Conservation (phyloP, 2,113 vertebrate genomes). For the Isurus oxyrinchus region DNA sequence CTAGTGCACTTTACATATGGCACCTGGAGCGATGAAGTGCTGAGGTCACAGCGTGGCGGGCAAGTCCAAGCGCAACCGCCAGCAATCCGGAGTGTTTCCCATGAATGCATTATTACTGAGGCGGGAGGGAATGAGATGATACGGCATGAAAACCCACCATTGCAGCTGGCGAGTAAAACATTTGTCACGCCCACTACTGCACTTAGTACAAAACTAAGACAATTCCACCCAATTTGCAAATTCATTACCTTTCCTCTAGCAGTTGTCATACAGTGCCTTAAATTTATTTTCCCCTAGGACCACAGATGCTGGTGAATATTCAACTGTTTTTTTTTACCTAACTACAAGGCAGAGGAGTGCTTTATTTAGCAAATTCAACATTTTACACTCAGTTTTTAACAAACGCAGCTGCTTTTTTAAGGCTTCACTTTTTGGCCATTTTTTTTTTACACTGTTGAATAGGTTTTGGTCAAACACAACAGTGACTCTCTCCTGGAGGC, state of each 20-base stretch:
- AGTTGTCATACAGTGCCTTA: slow-evolving; percentile 99
- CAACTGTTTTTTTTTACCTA: slow-evolving; percentile 94
- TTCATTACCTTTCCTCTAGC: slow-evolving; percentile 81
- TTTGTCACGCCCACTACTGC: no score
- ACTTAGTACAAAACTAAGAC: no score
- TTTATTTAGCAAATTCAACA: slow-evolving; percentile 98
- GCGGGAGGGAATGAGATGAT: no score
- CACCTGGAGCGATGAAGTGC: no score
- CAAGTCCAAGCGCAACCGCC: no score
- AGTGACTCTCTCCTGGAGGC: slow-evolving; percentile 73
- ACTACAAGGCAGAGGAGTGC: slow-evolving; percentile 83
- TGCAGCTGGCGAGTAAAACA: no score
- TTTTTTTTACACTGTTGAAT: slow-evolving; percentile 92
- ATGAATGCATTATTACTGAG: no score
- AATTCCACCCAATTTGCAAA: slow-evolving; percentile 45
- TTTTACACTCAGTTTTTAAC: slow-evolving; percentile 73
- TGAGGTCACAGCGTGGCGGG: no score
- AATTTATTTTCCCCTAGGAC: slow-evolving; percentile 81
- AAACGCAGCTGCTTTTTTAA: slow-evolving; percentile 29
- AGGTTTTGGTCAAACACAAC: slow-evolving; percentile 76
- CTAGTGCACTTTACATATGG: no score
- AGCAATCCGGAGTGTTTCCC: no score
- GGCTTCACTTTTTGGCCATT: slow-evolving; percentile 81
- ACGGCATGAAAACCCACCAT: no score
- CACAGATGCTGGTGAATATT: slow-evolving; percentile 69